Percentiles rank a stretch among this genome's conserved stretches.
Evolutionary conservation across 2,888 invertebrate genomes (phyloP).

Genomic region (Agrypnus murinus): DNA sequence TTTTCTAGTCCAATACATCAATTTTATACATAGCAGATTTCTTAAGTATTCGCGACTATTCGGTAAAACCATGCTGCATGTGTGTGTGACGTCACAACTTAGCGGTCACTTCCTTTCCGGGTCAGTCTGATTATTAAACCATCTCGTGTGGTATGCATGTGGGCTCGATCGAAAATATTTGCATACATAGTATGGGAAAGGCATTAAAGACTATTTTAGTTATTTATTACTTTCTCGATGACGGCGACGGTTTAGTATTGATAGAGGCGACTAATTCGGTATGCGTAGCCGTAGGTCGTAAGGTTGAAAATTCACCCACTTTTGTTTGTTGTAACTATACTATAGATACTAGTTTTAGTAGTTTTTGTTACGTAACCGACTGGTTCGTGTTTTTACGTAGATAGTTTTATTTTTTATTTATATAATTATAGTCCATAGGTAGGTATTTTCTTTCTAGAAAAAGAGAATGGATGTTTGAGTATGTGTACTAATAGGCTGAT

Average conservation of each 20-base stretch:
- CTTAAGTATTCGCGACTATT: neutral
- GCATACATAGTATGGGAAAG: slow-evolving; percentile 24
- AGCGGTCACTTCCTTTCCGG: slow-evolving; percentile 40
- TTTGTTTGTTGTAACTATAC: slow-evolving; percentile 20
- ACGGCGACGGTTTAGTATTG: slow-evolving; percentile 27
- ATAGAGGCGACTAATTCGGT: slow-evolving; percentile 31
- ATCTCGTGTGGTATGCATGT: slow-evolving; percentile 32
- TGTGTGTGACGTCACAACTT: slow-evolving; percentile 36
- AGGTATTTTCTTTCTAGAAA: too few relatives aligned
- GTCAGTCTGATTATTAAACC: slow-evolving; percentile 28
- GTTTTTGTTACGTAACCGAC: slow-evolving; percentile 9
- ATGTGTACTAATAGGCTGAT: too few relatives aligned
- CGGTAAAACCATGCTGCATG: slow-evolving; percentile 15
- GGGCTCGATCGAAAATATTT: slow-evolving; percentile 24
- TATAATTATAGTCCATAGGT: too few relatives aligned
- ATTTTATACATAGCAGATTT: too few relatives aligned
- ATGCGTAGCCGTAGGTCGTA: slow-evolving; percentile 44
- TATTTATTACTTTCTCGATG: slow-evolving; percentile 27
- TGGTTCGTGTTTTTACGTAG: neutral
- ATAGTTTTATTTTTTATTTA: too few relatives aligned
- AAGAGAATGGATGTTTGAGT: too few relatives aligned
- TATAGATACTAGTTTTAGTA: neutral
- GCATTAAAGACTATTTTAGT: slow-evolving; percentile 38
- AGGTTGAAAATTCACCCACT: slow-evolving; percentile 42
- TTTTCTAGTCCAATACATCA: slow-evolving; percentile 19